These are phyloP conservation scores for Masnerella sp. DNA, from an alignment of 2,888 invertebrate genomes.

Conservation along the genomic window DNA sequence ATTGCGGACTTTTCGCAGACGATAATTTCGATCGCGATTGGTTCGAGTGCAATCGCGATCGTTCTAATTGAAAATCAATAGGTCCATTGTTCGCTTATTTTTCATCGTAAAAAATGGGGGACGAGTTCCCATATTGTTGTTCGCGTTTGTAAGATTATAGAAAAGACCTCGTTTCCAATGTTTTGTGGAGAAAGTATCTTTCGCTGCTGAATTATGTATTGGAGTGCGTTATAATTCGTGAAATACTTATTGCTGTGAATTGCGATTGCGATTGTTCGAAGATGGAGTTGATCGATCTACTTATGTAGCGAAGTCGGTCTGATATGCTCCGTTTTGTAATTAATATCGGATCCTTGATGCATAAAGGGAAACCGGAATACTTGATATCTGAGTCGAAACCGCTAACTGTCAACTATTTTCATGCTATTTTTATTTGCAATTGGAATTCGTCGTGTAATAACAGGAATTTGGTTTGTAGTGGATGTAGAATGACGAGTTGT, in stretches of 20 bases:
- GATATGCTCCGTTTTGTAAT: slow-evolving; percentile 29
- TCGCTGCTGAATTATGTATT: slow-evolving; percentile 56
- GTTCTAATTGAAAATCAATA: slow-evolving; percentile 45
- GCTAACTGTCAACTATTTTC: slow-evolving; percentile 24
- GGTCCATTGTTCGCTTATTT: slow-evolving; percentile 31
- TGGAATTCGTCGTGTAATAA: neutral
- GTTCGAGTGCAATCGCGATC: too few species aligned
- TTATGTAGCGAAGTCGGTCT: slow-evolving; percentile 19
- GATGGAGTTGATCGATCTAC: slow-evolving; percentile 31
- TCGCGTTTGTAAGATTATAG: slow-evolving; percentile 36
- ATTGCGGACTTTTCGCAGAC: slow-evolving; percentile 2
- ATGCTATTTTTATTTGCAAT: slow-evolving; percentile 14
- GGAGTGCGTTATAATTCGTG: slow-evolving; percentile 32
- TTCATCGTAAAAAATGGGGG: slow-evolving; percentile 22
- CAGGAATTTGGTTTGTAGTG: too few species aligned
- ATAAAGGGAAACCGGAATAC: slow-evolving; percentile 23
- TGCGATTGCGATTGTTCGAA: slow-evolving; percentile 2
- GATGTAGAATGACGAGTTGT: too few species aligned
- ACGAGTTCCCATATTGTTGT: slow-evolving; percentile 10
- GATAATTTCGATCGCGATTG: slow-evolving; percentile 6
- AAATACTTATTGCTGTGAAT: slow-evolving; percentile 13
- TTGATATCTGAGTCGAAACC: neutral
- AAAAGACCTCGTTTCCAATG: slow-evolving; percentile 46
- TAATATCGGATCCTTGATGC: slow-evolving; percentile 20
- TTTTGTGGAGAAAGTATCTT: slow-evolving; percentile 54